Conservation (phyloP, 2,797 vertebrate genomes). For the Sternarchorhynchus goeldii region DNA sequence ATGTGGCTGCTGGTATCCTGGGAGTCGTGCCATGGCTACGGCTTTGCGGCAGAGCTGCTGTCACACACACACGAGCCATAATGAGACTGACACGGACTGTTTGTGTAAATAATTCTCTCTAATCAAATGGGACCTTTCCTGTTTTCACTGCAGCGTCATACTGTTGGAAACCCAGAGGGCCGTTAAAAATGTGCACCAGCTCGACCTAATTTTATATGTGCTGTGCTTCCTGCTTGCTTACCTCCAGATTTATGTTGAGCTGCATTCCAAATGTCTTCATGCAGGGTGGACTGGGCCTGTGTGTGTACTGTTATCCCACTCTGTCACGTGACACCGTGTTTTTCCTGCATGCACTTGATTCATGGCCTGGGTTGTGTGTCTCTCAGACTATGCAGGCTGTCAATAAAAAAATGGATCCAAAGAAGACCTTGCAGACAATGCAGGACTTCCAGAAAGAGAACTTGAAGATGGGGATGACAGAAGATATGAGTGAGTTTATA, state of each 20-base stretch:
- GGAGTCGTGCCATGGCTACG: slow-evolving; percentile 47
- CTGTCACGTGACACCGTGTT: slow-evolving; percentile 34
- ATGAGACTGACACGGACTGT: slow-evolving; percentile 43
- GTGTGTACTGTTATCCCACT: slow-evolving; percentile 38
- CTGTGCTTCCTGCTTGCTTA: slow-evolving; percentile 34
- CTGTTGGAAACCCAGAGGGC: slow-evolving; percentile 35
- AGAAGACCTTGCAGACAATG: slow-evolving; percentile 97
- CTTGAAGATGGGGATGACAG: slow-evolving; percentile 98
- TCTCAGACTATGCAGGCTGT: slow-evolving; percentile 94
- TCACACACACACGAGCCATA: slow-evolving; percentile 42
- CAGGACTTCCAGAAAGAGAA: slow-evolving; percentile 99
- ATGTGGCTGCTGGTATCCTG: slow-evolving; percentile 39
- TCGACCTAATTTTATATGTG: slow-evolving; percentile 48
- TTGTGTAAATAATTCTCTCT: slow-evolving; percentile 59
- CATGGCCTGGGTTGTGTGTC: slow-evolving; percentile 41
- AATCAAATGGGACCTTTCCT: slow-evolving; percentile 50
- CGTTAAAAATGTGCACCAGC: slow-evolving; percentile 42
- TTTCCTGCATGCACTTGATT: slow-evolving; percentile 38
- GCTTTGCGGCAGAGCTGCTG: slow-evolving; percentile 26
- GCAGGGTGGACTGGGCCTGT: slow-evolving; percentile 26
- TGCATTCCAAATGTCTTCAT: slow-evolving; percentile 44
- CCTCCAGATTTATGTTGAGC: slow-evolving; percentile 52
- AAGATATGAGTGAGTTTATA: slow-evolving; percentile 92
- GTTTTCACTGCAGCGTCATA: slow-evolving; percentile 43
- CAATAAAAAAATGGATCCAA: slow-evolving; percentile 98